phyloP scores from a whole-genome alignment of 2,888 invertebrate genomes.

The Cotesia congregata region DNA sequence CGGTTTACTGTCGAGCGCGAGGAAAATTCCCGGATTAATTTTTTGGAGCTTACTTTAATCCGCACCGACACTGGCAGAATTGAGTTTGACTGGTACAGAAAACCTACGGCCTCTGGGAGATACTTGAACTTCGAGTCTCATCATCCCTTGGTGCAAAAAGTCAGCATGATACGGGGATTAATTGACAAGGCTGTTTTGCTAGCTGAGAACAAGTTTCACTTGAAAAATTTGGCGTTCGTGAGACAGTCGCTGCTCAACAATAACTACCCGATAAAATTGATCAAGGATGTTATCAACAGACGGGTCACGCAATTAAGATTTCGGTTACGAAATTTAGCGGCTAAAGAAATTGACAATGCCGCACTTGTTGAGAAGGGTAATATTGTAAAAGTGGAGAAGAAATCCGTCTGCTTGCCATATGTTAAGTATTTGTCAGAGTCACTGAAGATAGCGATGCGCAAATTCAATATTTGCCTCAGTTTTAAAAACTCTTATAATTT shows the following conservation, averaged over 20 bases:
- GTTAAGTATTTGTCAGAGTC: slow-evolving; percentile 27
- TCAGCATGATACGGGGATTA: slow-evolving; percentile 23
- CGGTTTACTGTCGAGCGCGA: slow-evolving; percentile 34
- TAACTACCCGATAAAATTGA: slow-evolving; percentile 31
- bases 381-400: not conserved
- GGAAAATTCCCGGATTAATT: slow-evolving; percentile 24
- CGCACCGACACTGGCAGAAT: not conserved
- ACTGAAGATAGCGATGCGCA: slow-evolving; percentile 7
- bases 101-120: slow-evolving; percentile 34
- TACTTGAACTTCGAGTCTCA: slow-evolving; percentile 38
- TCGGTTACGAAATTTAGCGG: too few species aligned
- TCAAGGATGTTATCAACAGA: not conserved
- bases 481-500: slow-evolving; percentile 35
- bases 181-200: slow-evolving; percentile 31
- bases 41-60: slow-evolving; percentile 34
- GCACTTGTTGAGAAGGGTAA: not conserved
- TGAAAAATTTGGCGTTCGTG: slow-evolving; percentile 30
- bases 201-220: slow-evolving; percentile 16
- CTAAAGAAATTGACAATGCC: too few species aligned
- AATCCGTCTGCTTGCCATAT: slow-evolving; percentile 17
- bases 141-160: slow-evolving; percentile 29
- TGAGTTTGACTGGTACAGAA: slow-evolving; percentile 34
- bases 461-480: slow-evolving; percentile 16
- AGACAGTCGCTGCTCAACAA: slow-evolving; percentile 14
- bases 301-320: not conserved